A percentile compares a stretch with the other conserved stretches of the same genome.
phyloP scores from a whole-genome alignment of 2,888 invertebrate genomes.

The Macrosoma leucophasiata region DNA sequence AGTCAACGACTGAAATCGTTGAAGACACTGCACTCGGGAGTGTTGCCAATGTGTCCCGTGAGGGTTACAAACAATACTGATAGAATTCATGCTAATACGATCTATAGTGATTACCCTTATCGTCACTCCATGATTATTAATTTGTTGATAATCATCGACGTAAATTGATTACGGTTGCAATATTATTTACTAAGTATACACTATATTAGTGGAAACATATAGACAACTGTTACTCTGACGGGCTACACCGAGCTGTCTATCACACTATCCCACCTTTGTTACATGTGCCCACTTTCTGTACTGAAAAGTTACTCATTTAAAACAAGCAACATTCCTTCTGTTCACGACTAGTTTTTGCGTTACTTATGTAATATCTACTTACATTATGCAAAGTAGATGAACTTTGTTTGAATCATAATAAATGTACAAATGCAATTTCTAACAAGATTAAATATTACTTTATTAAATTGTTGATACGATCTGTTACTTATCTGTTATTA shows the following conservation, averaged over 20 bases:
- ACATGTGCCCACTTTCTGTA: too few relatives aligned
- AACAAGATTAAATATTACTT: too few relatives aligned
- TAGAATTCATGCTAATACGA: conserved; percentile 38
- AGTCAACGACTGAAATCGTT: too few relatives aligned
- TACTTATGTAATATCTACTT: conserved; percentile 9
- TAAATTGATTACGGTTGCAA: conserved; percentile 34
- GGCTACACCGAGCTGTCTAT: background rate
- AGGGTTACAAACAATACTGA: conserved; percentile 41
- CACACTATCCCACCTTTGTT: background rate
- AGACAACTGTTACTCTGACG: background rate
- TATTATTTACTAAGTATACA: conserved; percentile 28
- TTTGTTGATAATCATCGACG: conserved; percentile 33
- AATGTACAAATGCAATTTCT: too few relatives aligned
- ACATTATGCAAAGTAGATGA: background rate
- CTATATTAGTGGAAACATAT: conserved; percentile 1
- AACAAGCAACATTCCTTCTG: conserved; percentile 33
- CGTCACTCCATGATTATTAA: conserved; percentile 45
- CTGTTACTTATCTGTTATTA: too few relatives aligned
- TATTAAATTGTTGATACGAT: too few relatives aligned
- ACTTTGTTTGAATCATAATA: too few relatives aligned
- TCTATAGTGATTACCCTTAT: conserved; percentile 47
- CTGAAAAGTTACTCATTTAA: conserved; percentile 16
- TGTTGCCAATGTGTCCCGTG: too few relatives aligned
- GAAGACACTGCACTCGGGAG: too few relatives aligned
- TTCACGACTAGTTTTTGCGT: conserved; percentile 30